Evolutionary conservation across 2,888 invertebrate species (phyloP).

Genomic region (Conistra vaccinii): DNA sequence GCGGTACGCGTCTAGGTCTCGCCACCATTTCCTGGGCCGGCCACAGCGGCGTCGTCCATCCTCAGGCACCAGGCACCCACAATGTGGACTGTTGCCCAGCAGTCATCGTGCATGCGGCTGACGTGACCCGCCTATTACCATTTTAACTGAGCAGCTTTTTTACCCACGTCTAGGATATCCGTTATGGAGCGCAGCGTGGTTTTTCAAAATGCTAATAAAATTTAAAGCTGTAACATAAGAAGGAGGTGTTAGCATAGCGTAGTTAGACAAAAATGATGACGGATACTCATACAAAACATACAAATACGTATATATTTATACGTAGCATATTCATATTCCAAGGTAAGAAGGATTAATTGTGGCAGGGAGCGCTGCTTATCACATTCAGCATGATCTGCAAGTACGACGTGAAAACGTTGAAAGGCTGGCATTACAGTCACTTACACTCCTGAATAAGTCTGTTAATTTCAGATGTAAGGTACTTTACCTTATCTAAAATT

Average conservation of each 20-base stretch:
- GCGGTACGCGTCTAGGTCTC: neutral
- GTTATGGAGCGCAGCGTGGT: neutral
- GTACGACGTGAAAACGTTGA: constrained; percentile 20
- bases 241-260: neutral
- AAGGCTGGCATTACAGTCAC: constrained; percentile 7
- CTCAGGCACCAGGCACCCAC: neutral
- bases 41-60: too few relatives aligned
- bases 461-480: neutral
- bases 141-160: neutral
- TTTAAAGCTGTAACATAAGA: neutral
- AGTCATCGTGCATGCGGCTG: too few relatives aligned
- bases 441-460: neutral
- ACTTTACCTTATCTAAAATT: neutral
- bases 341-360: neutral
- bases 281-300: constrained; percentile 1
- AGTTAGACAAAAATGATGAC: neutral
- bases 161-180: neutral
- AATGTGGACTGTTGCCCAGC: neutral
- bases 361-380: constrained; percentile 12
- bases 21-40: neutral
- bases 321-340: neutral
- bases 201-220: too few relatives aligned
- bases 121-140: neutral
- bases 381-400: constrained; percentile 27
- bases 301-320: constrained; percentile 7